phyloP scores from a whole-genome alignment of 2,888 invertebrate species.

The Archips xylosteana region DNA sequence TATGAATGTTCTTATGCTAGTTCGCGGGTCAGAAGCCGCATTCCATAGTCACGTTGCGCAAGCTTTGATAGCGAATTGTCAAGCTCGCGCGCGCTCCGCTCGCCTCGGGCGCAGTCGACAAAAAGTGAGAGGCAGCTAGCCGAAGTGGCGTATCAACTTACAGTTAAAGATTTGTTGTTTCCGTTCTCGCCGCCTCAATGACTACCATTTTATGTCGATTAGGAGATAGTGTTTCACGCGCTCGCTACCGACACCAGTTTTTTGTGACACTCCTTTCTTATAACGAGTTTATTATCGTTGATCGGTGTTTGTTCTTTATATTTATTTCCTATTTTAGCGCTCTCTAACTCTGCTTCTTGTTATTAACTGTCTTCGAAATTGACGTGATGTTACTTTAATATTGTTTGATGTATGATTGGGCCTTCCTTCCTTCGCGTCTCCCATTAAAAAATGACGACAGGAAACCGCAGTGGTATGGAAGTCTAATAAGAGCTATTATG shows the following conservation, averaged over 20 bases:
- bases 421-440: slow-evolving; percentile 23
- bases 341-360: slow-evolving; percentile 61
- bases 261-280: slow-evolving; percentile 80
- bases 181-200: slow-evolving; percentile 83
- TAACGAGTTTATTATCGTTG: slow-evolving; percentile 79
- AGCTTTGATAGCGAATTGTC: slow-evolving; percentile 72
- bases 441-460: slow-evolving; percentile 61
- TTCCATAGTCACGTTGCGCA: slow-evolving; percentile 65
- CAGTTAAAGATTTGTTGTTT: slow-evolving; percentile 81
- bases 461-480: slow-evolving; percentile 72
- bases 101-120: slow-evolving; percentile 60
- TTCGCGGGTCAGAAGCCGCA: slow-evolving; percentile 74
- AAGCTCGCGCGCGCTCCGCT: slow-evolving; percentile 53
- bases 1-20: slow-evolving; percentile 65
- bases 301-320: slow-evolving; percentile 70
- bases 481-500: slow-evolving; percentile 75
- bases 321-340: slow-evolving; percentile 54
- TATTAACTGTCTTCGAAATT: slow-evolving; percentile 41
- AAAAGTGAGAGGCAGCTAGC: slow-evolving; percentile 76
- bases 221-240: slow-evolving; percentile 83
- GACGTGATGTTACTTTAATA: neutral
- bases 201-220: slow-evolving; percentile 84
- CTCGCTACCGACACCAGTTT: slow-evolving; percentile 81
- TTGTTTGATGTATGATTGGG: slow-evolving; percentile 25
- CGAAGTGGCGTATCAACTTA: slow-evolving; percentile 71